phyloP scores from a whole-genome alignment of 2,797 vertebrate genomes.

The Danionella dracula region DNA sequence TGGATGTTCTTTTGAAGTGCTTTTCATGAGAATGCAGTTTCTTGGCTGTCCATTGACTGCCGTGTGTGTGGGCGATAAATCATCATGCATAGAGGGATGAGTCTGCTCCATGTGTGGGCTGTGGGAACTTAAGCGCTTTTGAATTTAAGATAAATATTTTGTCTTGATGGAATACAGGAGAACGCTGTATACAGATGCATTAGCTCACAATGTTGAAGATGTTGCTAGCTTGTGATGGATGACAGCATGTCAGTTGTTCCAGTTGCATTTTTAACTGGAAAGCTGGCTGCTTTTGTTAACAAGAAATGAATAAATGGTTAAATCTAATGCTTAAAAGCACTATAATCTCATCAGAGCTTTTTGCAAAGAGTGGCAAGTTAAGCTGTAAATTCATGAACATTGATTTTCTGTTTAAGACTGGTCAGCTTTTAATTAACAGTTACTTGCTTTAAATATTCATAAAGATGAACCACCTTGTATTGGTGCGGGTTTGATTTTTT shows the following conservation, averaged over 20 bases:
- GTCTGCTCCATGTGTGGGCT: slow-evolving; percentile 30
- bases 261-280: slow-evolving; percentile 2
- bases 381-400: slow-evolving; percentile 4
- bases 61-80: slow-evolving; percentile 37
- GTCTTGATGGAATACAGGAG: slow-evolving; percentile 9
- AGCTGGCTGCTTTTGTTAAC: not conserved
- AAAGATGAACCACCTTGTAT: not conserved
- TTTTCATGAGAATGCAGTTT: slow-evolving; percentile 26
- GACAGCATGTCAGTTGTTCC: not conserved
- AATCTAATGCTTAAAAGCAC: not conserved
- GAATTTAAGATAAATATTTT: slow-evolving; percentile 21
- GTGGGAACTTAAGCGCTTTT: slow-evolving; percentile 29
- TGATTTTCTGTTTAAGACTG: not conserved
- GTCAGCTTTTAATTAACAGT: slow-evolving; percentile 1
- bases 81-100: slow-evolving; percentile 28
- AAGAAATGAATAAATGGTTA: not conserved
- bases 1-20: slow-evolving; percentile 26
- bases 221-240: not conserved
- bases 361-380: not conserved
- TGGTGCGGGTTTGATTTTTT: not conserved
- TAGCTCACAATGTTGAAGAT: not conserved
- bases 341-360: not conserved
- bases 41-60: slow-evolving; percentile 12
- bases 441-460: not conserved
- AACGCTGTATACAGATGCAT: slow-evolving; percentile 5